Percentiles rank a stretch among this genome's conserved stretches.
Conservation (phyloP, 2,888 invertebrate species). For the Eueremaeus valkanovi region DNA sequence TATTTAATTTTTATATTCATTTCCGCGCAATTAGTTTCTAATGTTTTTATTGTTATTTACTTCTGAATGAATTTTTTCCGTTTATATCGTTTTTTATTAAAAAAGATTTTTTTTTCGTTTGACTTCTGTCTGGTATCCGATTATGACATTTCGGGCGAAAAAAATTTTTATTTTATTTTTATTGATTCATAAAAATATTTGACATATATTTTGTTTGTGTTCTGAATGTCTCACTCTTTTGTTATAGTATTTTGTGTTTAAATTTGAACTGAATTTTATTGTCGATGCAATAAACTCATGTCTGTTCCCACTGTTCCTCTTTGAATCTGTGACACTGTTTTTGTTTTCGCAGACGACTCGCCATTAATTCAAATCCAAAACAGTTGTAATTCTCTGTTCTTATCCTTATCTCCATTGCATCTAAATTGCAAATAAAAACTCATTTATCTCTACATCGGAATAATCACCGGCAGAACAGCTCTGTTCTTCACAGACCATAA, state of each 20-base stretch:
- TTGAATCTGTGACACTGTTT: not conserved
- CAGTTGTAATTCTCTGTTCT: not conserved
- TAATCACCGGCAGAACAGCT: not conserved
- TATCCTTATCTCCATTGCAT: not conserved
- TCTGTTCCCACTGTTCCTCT: no score
- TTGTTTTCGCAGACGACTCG: not conserved
- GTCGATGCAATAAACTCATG: not conserved
- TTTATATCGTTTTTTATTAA: no score
- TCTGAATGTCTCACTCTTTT: no score
- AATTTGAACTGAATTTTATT: no score
- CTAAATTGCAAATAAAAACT: not conserved
- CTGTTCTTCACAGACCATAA: not conserved
- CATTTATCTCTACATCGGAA: constrained; percentile 1
- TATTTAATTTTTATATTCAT: not conserved
- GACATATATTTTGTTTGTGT: not conserved
- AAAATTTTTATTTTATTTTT: no score
- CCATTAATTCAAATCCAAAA: not conserved
- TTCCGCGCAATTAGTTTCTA: not conserved
- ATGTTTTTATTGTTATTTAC: no score
- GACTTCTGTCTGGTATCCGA: no score
- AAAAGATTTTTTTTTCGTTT: no score
- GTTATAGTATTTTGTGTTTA: no score
- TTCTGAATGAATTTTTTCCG: no score
- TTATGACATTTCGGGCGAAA: no score
- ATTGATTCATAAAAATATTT: not conserved